Evolutionary conservation across 2,113 vertebrate genomes (phyloP), one percentile per base, ranked within the genome.

Genomic region (Myotis lucifugus): DNA sequence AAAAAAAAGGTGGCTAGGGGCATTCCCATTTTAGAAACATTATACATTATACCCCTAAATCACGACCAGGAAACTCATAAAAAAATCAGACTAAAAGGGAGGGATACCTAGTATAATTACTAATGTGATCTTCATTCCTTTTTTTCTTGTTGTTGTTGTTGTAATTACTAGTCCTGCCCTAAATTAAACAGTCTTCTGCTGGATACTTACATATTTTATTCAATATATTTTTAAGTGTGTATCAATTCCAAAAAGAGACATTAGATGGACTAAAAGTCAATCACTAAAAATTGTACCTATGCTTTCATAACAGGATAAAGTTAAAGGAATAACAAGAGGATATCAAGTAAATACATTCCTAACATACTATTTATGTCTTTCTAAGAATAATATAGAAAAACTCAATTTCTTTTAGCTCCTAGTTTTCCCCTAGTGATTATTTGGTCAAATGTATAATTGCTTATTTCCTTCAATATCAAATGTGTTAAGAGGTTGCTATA

Each of bases 341-440:
- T 27, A 74, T 10, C n/a, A 84, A 79, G 18, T 27, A 73, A 93
- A 79, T 19, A 79, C 40, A 88, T 93, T 78, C 54, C n/a, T 84
- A 91, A 77, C 23, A 69, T 37, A 96, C 6, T 48, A 54, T 37
- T 7, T 48, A 54, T 27, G 5, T 72, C 32, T 88, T 72, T 72
- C 61, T 19, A 93, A 88, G n/a, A 93, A 78, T 48, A 61, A 72
- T 79, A 73, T 61, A 70, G 85, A 92, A 77, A 92, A 50, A n/a
- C 5, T 82, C 52, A 91, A 77, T 91, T 97, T 94, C 21, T 66
- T 87, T 96, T 77, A 67, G 81, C 37, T 72, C 12, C 70, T 86
- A 67, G 25, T 76, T 77, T 85, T 25, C 34, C n/a, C 8, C 34
- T 76, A 40, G 29, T 88, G 73, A 88, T 56, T 82, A 88, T 56